A percentile compares a stretch with the other conserved stretches of the same genome.
Conservation (phyloP, 2,113 vertebrate genomes). For the Toxostoma redivivum region DNA sequence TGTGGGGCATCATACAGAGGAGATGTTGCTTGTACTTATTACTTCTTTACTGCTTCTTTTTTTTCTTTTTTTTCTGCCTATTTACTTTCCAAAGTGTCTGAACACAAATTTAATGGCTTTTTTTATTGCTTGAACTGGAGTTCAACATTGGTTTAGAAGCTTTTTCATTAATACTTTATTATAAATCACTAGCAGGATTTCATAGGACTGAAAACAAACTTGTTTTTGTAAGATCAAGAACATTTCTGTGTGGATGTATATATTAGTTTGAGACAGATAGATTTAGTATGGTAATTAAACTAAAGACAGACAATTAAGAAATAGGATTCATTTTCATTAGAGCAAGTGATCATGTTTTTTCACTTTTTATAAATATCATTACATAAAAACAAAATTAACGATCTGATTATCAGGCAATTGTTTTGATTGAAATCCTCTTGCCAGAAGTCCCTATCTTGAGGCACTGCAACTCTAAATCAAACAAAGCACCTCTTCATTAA, state of each 20-base stretch:
- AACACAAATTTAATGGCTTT: not conserved
- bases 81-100: not conserved
- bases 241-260: not conserved
- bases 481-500: not conserved
- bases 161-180: not conserved
- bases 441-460: not conserved
- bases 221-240: not conserved
- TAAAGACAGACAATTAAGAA: slow-evolving; percentile 13
- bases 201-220: not conserved
- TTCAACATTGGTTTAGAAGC: not conserved
- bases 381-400: slow-evolving; percentile 35
- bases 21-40: not conserved
- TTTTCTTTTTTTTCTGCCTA: not conserved
- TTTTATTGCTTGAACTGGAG: not conserved
- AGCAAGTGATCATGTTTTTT: slow-evolving; percentile 16
- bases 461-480: not conserved
- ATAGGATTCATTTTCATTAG: slow-evolving; percentile 36
- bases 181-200: not conserved
- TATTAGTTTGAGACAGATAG: not conserved
- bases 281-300: slow-evolving; percentile 16
- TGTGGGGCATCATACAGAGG: not conserved
- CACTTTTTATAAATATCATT: slow-evolving; percentile 31
- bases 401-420: slow-evolving; percentile 21
- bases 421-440: slow-evolving; percentile 23
- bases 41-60: not conserved